Conservation (phyloP, 2,113 vertebrate species). For the Stegostoma tigrinum region DNA sequence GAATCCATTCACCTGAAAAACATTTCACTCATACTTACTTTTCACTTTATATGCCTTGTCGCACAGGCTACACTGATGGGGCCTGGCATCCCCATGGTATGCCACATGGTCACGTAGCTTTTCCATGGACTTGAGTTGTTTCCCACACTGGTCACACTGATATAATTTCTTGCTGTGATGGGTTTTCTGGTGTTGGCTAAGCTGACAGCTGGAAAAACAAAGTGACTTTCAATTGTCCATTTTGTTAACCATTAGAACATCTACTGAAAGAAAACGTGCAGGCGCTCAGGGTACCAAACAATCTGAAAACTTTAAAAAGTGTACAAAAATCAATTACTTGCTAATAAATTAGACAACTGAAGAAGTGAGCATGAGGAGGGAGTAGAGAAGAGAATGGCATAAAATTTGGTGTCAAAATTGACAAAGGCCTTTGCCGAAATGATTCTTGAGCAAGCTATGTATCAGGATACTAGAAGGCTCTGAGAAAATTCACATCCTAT, state of each 20-base stretch:
- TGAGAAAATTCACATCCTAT: neutral
- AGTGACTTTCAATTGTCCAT: neutral
- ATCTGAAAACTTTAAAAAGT: neutral
- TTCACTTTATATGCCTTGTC: slow-evolving; percentile 44
- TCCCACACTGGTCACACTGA: slow-evolving; percentile 27
- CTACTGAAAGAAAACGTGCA: neutral
- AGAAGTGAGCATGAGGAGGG: neutral
- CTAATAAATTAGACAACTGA: neutral
- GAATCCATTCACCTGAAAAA: neutral
- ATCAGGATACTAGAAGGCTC: neutral
- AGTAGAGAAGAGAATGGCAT: neutral
- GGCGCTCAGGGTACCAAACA: neutral
- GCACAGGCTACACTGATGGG: slow-evolving; percentile 41
- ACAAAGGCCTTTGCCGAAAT: neutral
- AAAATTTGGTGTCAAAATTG: neutral
- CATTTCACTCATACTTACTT: slow-evolving; percentile 30
- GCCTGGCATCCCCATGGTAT: slow-evolving; percentile 40
- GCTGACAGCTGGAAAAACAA: slow-evolving; percentile 37
- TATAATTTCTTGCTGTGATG: slow-evolving; percentile 40
- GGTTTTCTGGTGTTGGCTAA: slow-evolving; percentile 38
- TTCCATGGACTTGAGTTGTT: slow-evolving; percentile 31
- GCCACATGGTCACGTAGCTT: neutral
- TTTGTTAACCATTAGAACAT: neutral
- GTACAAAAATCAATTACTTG: neutral
- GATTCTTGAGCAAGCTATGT: neutral